Evolutionary conservation across 2,113 vertebrate genomes (phyloP).

Genomic region (Daphoenositta chrysoptera): DNA sequence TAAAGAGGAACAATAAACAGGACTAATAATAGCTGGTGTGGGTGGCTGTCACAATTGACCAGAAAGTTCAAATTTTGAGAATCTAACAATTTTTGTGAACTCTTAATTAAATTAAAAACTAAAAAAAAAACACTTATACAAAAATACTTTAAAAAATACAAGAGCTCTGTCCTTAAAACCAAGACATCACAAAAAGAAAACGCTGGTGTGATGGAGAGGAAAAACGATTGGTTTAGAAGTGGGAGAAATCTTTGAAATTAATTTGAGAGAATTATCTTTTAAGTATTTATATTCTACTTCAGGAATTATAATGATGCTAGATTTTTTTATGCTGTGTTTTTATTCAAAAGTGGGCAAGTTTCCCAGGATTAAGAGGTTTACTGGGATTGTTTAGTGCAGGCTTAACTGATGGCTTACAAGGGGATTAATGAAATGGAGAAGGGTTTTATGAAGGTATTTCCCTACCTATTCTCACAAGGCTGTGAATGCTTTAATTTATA

Average conservation of each 20-base stretch:
- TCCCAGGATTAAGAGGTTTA: not conserved
- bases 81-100: not conserved
- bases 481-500: not conserved
- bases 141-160: not conserved
- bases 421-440: constrained; percentile 3
- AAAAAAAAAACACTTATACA: not conserved
- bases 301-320: not conserved
- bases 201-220: not conserved
- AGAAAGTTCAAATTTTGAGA: not conserved
- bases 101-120: not conserved
- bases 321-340: not conserved
- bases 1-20: not conserved
- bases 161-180: not conserved
- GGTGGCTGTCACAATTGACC: not conserved
- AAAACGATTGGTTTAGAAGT: not conserved
- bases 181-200: not conserved
- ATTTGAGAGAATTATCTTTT: not conserved
- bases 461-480: not conserved
- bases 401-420: not conserved
- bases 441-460: not conserved
- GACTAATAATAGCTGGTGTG: not conserved
- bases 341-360: not conserved
- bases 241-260: not conserved
- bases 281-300: not conserved
- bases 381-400: not conserved